Evolutionary conservation across 2,113 vertebrate species (phyloP), one percentile per base, ranked within the genome.

Genomic region (Pogona vitticeps): DNA sequence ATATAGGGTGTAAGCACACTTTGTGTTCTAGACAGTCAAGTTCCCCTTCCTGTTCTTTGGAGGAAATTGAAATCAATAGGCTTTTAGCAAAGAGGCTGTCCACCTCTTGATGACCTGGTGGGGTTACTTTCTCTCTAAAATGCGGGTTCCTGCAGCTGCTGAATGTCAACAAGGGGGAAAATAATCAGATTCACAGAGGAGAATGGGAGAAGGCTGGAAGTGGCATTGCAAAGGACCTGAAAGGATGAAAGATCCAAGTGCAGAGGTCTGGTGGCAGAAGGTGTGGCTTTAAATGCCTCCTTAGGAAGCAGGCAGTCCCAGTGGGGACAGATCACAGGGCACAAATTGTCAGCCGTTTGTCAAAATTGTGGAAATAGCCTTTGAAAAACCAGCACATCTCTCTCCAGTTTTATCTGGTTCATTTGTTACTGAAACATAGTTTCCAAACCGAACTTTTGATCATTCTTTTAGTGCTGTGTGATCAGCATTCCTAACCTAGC

Each of bases 311-410:
- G 86, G 61, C 0, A 0, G 33, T 0, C 0, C 7, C 14, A 33
- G 21, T 38, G 0, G 6, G n/a, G 4, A 67, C 0, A 21, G 40
- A 8, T 76, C 72, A 88, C 70, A 23, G 82, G 87, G 89, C 75
- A 76, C 84, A 86, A 94, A 88, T 71, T 93, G 33, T 91, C 79
- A 90, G 59, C 78, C 56, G 42, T 80, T 91, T 91, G 93, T 72
- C 70, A 72, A 92, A 94, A 93, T 93, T 88, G 77, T 88, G 91
- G 92, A 88, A 92, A 89, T 61, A 90, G 91, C 90, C 33, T 67
- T 88, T 90, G 91, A 91, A 91, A 92, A 72, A 94, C n/a, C 82
- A 72, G 88, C 88, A 86, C 71, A 42, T 87, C 87, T 85, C 84
- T 76, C 80, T 86, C 80, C 46, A 52, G 46, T 71, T 89, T 79